These are phyloP conservation scores for Cyclina sinensis DNA, from an alignment of 1,140 invertebrate genomes.

Conservation along the genomic window DNA sequence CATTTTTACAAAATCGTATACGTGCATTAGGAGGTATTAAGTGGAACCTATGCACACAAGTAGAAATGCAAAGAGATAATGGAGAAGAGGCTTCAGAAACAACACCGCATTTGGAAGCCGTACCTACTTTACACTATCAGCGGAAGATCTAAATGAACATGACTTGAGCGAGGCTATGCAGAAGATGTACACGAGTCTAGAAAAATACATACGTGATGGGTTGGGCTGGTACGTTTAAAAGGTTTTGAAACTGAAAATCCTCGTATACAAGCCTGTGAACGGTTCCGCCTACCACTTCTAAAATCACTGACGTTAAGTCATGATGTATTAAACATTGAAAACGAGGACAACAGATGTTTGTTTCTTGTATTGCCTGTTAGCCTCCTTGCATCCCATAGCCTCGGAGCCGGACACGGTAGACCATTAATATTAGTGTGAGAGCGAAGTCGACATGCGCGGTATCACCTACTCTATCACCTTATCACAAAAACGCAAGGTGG, in stretches of 20 bases:
- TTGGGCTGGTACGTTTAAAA: constrained; percentile 45
- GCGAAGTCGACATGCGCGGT: constrained; percentile 13
- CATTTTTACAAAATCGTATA: constrained; percentile 24
- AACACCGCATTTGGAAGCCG: constrained; percentile 38
- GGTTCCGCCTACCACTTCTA: constrained; percentile 30
- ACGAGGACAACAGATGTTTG: constrained; percentile 27
- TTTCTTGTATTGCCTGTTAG: constrained; percentile 19
- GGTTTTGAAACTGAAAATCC: constrained; percentile 30
- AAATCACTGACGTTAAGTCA: neutral
- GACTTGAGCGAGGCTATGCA: constrained; percentile 46
- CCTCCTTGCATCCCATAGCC: neutral
- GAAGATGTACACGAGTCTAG: constrained; percentile 42
- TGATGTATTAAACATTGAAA: constrained; percentile 8
- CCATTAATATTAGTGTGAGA: neutral
- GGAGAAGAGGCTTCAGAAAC: neutral
- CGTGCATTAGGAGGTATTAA: constrained; percentile 39
- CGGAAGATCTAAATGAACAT: constrained; percentile 38
- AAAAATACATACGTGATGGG: constrained; percentile 35
- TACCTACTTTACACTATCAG: constrained; percentile 33
- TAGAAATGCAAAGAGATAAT: constrained; percentile 38
- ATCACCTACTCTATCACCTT: constrained; percentile 20
- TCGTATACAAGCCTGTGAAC: constrained; percentile 1
- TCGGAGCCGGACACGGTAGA: constrained; percentile 13
- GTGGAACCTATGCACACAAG: constrained; percentile 47
- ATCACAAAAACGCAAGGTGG: neutral